These are phyloP conservation scores for Chorisops tibialis DNA, from an alignment of 2,888 invertebrate species.

Conservation along the genomic window DNA sequence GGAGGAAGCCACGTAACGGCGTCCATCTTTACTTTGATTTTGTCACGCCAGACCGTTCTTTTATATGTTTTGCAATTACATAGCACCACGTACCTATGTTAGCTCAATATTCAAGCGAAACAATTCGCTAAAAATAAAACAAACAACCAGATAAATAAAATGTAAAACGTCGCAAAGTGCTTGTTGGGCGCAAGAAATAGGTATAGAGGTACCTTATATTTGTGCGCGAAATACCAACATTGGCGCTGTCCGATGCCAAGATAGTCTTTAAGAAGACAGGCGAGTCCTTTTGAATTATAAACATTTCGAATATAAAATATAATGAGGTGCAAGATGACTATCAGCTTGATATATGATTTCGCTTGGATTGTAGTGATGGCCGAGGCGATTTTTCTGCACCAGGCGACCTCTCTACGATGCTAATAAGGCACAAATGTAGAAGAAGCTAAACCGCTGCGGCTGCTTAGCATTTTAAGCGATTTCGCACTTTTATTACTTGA, in stretches of 20 bases:
- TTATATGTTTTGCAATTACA: too few species aligned
- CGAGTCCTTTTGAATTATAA: slow-evolving; percentile 35
- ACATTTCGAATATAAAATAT: slow-evolving; percentile 38
- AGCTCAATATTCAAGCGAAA: too few species aligned
- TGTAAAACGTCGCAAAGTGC: background rate
- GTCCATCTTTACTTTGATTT: too few species aligned
- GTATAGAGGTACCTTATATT: too few species aligned
- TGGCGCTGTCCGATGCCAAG: background rate
- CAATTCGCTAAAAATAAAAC: too few species aligned
- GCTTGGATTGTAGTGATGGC: slow-evolving; percentile 35
- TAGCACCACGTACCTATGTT: too few species aligned
- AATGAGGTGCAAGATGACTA: slow-evolving; percentile 39
- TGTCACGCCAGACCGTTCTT: too few species aligned
- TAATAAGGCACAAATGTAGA: slow-evolving; percentile 11
- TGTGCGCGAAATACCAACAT: background rate
- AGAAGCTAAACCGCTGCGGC: background rate
- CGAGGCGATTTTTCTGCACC: slow-evolving; percentile 19
- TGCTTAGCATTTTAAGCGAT: too few species aligned
- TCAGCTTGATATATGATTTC: slow-evolving; percentile 38
- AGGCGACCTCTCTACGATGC: background rate
- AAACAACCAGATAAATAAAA: background rate
- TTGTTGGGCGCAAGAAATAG: background rate
- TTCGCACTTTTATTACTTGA: background rate
- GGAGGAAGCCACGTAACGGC: background rate
- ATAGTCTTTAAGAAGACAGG: background rate